Conservation (phyloP, 1,140 invertebrate species). For the Hyles vespertilio region DNA sequence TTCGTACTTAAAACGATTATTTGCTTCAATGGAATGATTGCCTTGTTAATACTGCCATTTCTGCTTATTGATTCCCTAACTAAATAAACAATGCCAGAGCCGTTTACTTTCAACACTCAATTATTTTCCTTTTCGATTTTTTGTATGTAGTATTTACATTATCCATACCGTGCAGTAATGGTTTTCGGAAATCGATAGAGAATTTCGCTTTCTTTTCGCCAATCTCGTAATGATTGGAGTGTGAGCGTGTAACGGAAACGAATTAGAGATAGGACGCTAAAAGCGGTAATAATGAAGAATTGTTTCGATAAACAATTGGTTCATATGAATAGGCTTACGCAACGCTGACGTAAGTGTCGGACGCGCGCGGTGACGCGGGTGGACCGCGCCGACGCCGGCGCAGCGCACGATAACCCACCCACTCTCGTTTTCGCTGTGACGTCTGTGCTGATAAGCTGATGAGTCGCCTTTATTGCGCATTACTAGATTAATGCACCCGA, state of each 20-base stretch:
- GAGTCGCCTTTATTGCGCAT: slow-evolving; percentile 13
- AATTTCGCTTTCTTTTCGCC: too few relatives aligned
- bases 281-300: slow-evolving; percentile 21
- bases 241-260: not conserved
- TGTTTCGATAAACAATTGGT: slow-evolving; percentile 24
- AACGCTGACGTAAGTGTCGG: slow-evolving; percentile 21
- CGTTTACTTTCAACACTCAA: too few relatives aligned
- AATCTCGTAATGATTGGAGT: too few relatives aligned
- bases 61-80: not conserved
- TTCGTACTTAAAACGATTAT: slow-evolving; percentile 31
- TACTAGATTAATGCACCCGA: slow-evolving; percentile 13
- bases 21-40: slow-evolving; percentile 17
- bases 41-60: slow-evolving; percentile 15
- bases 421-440: slow-evolving; percentile 44
- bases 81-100: too few relatives aligned
- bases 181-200: too few relatives aligned
- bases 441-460: slow-evolving; percentile 38
- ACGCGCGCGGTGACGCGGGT: slow-evolving; percentile 24
- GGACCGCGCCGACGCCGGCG: slow-evolving; percentile 23
- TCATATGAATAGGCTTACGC: slow-evolving; percentile 23
- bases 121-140: too few relatives aligned
- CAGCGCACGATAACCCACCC: slow-evolving; percentile 27
- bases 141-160: too few relatives aligned
- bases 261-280: slow-evolving; percentile 13
- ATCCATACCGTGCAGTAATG: too few relatives aligned